Percentiles rank a stretch among this genome's conserved stretches.
Evolutionary conservation across 2,797 vertebrate species (phyloP).

Genomic region (Chloroceryle inda): DNA sequence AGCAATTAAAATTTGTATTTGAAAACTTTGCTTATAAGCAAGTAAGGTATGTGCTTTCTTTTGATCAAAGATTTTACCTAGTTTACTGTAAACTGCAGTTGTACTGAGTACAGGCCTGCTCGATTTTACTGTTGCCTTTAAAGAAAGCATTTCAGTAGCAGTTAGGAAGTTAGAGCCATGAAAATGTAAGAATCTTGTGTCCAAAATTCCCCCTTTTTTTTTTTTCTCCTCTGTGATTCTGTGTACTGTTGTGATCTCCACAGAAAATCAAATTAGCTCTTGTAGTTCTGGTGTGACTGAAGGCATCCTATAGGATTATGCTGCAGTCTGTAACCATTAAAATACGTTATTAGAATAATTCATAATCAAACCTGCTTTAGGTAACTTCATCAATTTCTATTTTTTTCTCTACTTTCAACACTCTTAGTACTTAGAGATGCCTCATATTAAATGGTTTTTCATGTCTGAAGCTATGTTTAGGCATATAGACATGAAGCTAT

Average conservation of each 20-base stretch:
- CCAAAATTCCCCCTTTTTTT: neutral
- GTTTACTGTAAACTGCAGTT: neutral
- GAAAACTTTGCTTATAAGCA: neutral
- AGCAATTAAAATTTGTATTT: neutral
- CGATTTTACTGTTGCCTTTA: neutral
- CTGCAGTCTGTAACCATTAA: neutral
- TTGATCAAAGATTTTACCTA: neutral
- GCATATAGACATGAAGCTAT: neutral
- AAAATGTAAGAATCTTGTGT: neutral
- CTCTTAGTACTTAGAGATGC: neutral
- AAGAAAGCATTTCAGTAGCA: neutral
- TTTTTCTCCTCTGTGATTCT: neutral
- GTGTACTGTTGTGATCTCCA: neutral
- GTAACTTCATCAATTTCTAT: neutral
- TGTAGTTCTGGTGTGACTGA: neutral
- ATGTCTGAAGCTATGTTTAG: neutral
- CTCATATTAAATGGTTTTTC: neutral
- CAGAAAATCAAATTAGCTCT: neutral
- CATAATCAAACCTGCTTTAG: neutral
- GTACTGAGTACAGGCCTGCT: neutral
- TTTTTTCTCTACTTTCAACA: neutral
- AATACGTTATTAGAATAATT: neutral
- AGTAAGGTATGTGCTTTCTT: neutral
- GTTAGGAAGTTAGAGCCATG: neutral
- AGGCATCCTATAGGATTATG: neutral